These are phyloP conservation scores for Lytechinus variegatus DNA, from an alignment of 35 echinoderm and acorn worm genomes.

Conservation along the genomic window DNA sequence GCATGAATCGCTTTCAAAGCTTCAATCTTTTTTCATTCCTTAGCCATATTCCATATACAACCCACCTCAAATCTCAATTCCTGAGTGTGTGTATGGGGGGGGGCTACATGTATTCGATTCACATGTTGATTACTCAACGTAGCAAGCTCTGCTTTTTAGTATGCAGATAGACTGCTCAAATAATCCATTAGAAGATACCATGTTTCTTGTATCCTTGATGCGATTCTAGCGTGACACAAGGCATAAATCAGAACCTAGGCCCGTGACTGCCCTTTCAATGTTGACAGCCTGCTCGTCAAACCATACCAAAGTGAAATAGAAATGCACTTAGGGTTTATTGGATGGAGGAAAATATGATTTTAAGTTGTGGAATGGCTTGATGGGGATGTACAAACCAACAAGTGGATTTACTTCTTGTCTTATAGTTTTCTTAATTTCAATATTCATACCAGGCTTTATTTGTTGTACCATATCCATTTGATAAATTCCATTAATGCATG, in stretches of 20 bases:
- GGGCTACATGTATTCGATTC: neutral
- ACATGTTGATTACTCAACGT: neutral
- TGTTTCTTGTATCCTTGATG: neutral
- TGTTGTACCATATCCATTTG: neutral
- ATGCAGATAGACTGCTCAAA: slow-evolving; percentile 3
- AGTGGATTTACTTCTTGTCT: neutral
- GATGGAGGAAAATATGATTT: neutral
- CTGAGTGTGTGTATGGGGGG: neutral
- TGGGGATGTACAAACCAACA: neutral
- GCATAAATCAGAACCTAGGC: neutral
- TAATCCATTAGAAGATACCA: neutral
- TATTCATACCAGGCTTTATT: neutral
- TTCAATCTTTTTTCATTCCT: neutral
- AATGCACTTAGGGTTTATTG: slow-evolving; percentile 4
- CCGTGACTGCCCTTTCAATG: neutral
- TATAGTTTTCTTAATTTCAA: neutral
- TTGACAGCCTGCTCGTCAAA: neutral
- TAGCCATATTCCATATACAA: neutral
- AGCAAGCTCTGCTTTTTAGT: neutral
- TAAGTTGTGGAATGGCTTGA: neutral
- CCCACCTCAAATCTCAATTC: neutral
- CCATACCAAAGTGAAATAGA: neutral
- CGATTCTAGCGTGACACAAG: neutral
- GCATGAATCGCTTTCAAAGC: neutral
- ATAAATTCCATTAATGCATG: neutral